A percentile compares a stretch with the other conserved stretches of the same genome.
Evolutionary conservation across 92 coral and sea anemone genomes (phyloP).

Genomic region (Actinostola sp.): DNA sequence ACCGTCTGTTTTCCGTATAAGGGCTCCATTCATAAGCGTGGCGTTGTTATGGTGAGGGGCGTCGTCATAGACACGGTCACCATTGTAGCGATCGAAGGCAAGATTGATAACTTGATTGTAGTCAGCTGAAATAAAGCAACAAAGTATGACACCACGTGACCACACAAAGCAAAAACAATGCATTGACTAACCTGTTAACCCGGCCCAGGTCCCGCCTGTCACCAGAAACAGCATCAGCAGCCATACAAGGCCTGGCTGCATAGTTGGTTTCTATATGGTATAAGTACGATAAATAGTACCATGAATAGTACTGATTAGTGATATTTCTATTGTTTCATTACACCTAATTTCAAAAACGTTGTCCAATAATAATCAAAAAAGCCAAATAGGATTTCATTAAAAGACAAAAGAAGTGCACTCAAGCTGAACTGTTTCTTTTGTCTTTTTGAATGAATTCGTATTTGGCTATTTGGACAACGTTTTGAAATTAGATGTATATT

Average conservation of each 20-base stretch:
- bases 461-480: too few relatives aligned
- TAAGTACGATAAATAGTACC: background rate
- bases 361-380: too few relatives aligned
- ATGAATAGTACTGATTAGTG: too few relatives aligned
- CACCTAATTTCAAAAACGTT: background rate
- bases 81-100: conserved; percentile 88
- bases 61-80: conserved; percentile 78
- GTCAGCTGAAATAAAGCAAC: conserved; percentile 64
- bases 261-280: conserved; percentile 4
- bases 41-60: conserved; percentile 92
- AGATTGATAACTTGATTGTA: conserved; percentile 80
- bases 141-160: background rate
- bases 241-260: conserved; percentile 53
- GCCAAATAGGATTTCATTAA: too few relatives aligned
- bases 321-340: too few relatives aligned
- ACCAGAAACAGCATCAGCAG: conserved; percentile 33
- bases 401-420: too few relatives aligned
- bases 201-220: conserved; percentile 68
- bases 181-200: conserved; percentile 69
- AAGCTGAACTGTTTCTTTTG: too few relatives aligned
- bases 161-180: too few relatives aligned
- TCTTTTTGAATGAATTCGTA: too few relatives aligned
- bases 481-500: too few relatives aligned
- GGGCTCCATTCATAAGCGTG: conserved; percentile 65
- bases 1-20: conserved; percentile 69